Evolutionary conservation across 2,888 invertebrate species (phyloP), one percentile per base, ranked within the genome.

Genomic region (Ichneumon xanthorius): DNA sequence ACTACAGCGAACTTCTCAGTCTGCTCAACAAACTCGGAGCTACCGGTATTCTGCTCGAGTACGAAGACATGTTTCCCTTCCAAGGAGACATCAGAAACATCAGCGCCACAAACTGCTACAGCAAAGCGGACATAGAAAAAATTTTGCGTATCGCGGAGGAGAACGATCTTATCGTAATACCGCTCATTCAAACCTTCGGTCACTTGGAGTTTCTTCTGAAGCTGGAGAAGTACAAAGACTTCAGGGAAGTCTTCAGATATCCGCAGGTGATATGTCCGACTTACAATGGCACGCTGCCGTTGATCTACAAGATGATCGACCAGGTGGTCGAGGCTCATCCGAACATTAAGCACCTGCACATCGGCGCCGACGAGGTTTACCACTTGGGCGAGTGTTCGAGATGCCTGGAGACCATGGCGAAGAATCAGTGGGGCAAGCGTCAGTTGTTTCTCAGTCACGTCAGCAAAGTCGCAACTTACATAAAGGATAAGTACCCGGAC

Each of bases 31-130:
- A 94, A 33, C 91, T 96, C 58, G 97, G 97, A n/a, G 97, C 96
- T 0, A 98, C 97, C 33, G 97, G 97, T 0, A 91, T 98, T 16
- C 94, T 98, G 4, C 95, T 98, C 50, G 98, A 98, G 92, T 98
- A 98, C 92, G 98, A 98, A 93, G 98, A 98, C 90, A 97, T 97
- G 97, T 98, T 98, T 93, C 98, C 98, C 0, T 98, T 96, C 92
- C 93, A 94, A 48, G 96, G 95, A 0, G 92, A 91, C 7, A 93
- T 97, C 7, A 92, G 92, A 40, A 95, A 95, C 87, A 94, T 97
- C 58, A 95, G 96, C 61, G 96, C 96, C 4, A 93, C 93, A 1
- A 96, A 97, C 92, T 95, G 96, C 77, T 98, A 98, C 91, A 94
- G 95, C 70, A 92, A 92, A 78, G 91, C 92, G n/a, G 95, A 96